Percentiles rank a stretch among this genome's conserved stretches.
Conservation (phyloP, 2,888 invertebrate species). For the Netelia inedita region DNA sequence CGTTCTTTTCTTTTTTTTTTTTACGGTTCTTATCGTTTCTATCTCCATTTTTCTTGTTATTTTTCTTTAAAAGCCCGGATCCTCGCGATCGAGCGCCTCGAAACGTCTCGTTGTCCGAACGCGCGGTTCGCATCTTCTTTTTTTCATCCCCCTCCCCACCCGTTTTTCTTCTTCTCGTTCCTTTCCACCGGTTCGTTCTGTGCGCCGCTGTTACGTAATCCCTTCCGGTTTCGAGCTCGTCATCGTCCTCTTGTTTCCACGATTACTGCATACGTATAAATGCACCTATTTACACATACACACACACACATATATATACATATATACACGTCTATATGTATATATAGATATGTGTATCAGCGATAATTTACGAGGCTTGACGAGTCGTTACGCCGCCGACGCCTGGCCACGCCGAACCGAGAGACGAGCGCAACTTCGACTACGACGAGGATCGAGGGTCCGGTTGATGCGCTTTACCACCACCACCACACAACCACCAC, state of each 20-base stretch:
- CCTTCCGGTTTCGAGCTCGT: conserved; percentile 47
- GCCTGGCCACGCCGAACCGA: conserved; percentile 1
- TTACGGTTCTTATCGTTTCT: not conserved
- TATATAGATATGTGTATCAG: not conserved
- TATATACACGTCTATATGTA: not conserved
- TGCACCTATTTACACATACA: not conserved
- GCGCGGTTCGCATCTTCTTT: too few species aligned
- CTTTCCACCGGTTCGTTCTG: conserved; percentile 44
- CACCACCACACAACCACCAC: conserved; percentile 20
- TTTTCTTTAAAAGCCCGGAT: too few species aligned
- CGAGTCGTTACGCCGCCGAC: not conserved
- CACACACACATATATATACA: not conserved
- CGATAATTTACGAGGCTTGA: conserved; percentile 45
- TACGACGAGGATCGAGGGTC: conserved; percentile 23
- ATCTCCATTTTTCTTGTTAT: not conserved
- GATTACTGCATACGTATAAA: conserved; percentile 9
- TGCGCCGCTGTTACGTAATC: conserved; percentile 63
- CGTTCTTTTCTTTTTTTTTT: conserved; percentile 22
- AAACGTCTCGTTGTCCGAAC: too few species aligned
- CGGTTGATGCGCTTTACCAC: conserved; percentile 43
- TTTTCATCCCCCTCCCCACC: too few species aligned
- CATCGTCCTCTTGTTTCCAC: conserved; percentile 34
- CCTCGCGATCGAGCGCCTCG: too few species aligned
- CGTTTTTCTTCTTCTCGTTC: conserved; percentile 9
- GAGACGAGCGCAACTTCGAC: conserved; percentile 9